Evolutionary conservation across 1,140 invertebrate species (phyloP), one percentile per base, ranked within the genome.

Genomic region (Argopecten irradians): DNA sequence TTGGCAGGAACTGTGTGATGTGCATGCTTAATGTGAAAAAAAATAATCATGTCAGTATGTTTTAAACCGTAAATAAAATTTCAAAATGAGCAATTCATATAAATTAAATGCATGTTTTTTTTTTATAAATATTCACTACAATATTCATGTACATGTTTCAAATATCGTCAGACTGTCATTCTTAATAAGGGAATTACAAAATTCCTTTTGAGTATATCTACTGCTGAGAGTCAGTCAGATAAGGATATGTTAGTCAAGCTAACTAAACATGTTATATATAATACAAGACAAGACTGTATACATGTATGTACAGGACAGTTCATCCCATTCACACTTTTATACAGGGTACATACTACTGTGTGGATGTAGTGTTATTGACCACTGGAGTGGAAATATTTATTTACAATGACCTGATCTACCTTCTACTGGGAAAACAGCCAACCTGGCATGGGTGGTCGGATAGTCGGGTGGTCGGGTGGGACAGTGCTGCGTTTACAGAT

Each of bases 241-340:
- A 19, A 19, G 43, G 22, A 16, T 46, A 46, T 16, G 13, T 46
- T 46, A 16, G 43, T 46, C 22, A 46, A 46, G 43, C 43, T 46
- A 14, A 46, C 43, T 19, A 46, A 5, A 46, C 43, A 5, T 39
- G n/a, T n/a, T n/a, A n/a, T n/a, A n/a, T n/a, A n/a, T n/a, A n/a
- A n/a, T n/a, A n/a, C n/a, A n/a, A n/a, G n/a, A n/a, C n/a, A n/a
- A 71, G 55, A 71, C 55, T 71, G 55, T 71, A 16, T 71, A 71
- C 55, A 71, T n/a, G 8, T 71, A n/a, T 28, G 55, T 71, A 28
- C 28, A 28, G 28, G 8, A 71, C 1, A 71, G n/a, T n/a, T 7
- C 55, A 71, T 71, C 55, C 55, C 55, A 71, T 71, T 71, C 55
- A 28, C 55, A 28, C 55, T 71, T 28, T 71, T 71, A 71, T 5